A percentile compares a stretch with the other conserved stretches of the same genome.
Conservation (phyloP, 2,888 invertebrate genomes). For the Odontomyia ornata region DNA sequence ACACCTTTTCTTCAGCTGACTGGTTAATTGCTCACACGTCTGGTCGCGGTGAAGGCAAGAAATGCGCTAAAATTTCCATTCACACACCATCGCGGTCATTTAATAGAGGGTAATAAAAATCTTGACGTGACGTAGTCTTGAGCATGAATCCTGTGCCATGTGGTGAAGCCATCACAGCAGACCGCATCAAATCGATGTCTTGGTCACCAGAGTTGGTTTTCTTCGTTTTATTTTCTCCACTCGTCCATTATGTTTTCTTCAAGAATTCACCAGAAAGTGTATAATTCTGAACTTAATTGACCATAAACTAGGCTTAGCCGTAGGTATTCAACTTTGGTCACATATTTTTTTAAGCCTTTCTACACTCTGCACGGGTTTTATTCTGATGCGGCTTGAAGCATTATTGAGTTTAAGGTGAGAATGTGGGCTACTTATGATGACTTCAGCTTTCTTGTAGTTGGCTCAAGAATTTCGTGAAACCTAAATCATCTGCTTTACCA, state of each 20-base stretch:
- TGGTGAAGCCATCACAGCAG: not conserved
- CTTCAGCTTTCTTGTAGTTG: no score
- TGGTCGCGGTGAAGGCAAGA: not conserved
- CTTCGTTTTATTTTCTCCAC: not conserved
- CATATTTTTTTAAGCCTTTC: not conserved
- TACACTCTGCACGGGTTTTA: not conserved
- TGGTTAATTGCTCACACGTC: conserved; percentile 42
- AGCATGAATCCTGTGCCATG: not conserved
- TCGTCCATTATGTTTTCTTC: not conserved
- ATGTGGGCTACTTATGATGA: no score
- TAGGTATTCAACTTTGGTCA: not conserved
- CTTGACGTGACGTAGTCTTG: not conserved
- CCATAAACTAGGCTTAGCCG: conserved; percentile 49
- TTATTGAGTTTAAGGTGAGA: not conserved
- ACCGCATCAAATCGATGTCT: conserved; percentile 17
- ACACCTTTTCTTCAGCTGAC: conserved; percentile 32
- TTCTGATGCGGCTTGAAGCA: not conserved
- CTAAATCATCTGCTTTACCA: no score
- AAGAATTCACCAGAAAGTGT: conserved; percentile 22
- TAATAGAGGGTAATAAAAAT: conserved; percentile 26
- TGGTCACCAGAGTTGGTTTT: not conserved
- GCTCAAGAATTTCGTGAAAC: no score
- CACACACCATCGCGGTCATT: conserved; percentile 35
- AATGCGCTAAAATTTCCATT: conserved; percentile 15
- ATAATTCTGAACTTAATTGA: conserved; percentile 46